A percentile compares a stretch with the other conserved stretches of the same genome.
phyloP scores from a whole-genome alignment of 2,797 vertebrate species.

The Paramormyrops hopkinsi region DNA sequence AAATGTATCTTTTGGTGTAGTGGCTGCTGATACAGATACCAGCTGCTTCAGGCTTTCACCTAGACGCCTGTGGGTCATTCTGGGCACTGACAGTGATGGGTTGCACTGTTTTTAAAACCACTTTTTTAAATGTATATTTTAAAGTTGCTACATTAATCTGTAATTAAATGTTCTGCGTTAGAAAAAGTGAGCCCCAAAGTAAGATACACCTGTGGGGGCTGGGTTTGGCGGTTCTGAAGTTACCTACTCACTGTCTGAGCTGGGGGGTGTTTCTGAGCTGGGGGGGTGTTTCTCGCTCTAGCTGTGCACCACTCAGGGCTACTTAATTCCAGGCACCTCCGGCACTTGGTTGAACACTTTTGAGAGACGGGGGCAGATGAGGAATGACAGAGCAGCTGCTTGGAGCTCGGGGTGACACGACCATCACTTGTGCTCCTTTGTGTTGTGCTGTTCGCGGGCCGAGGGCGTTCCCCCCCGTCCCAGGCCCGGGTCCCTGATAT shows the following conservation, averaged over 20 bases:
- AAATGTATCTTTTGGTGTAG: neutral
- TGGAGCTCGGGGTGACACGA: neutral
- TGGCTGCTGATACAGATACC: neutral
- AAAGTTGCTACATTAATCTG: neutral
- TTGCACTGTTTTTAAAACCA: neutral
- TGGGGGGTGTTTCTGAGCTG: neutral
- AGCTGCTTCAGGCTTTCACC: neutral
- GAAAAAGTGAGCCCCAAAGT: neutral
- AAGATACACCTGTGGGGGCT: neutral
- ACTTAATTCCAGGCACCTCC: neutral
- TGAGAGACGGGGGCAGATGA: neutral
- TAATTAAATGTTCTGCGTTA: neutral
- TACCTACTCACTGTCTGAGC: neutral
- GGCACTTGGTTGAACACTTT: neutral
- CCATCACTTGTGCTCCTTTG: neutral
- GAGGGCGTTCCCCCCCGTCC: neutral
- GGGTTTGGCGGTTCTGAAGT: neutral
- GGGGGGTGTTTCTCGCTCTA: neutral
- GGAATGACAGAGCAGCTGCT: neutral
- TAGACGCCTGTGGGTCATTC: neutral
- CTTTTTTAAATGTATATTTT: neutral
- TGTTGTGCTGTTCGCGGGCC: neutral
- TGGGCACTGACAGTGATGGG: neutral
- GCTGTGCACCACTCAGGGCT: neutral
- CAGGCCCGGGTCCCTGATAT: neutral